Evolutionary conservation across 2,797 vertebrate genomes (phyloP).

Genomic region (Etheostoma nigrum): DNA sequence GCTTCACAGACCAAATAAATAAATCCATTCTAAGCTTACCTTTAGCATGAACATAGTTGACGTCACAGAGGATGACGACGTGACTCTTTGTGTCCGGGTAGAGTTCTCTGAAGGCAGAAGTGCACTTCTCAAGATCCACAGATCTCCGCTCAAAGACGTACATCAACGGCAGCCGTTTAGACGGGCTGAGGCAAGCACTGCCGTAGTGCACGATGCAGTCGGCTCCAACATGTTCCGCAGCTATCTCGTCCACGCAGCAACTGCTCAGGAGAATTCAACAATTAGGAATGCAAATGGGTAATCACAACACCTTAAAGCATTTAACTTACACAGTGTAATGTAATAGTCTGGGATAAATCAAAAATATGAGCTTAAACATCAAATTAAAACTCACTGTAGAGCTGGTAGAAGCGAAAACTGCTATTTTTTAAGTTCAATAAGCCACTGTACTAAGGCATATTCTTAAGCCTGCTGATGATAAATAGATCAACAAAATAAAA

Average conservation of each 20-base stretch:
- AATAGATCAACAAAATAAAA: not conserved
- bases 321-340: not conserved
- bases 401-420: not conserved
- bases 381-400: not conserved
- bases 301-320: too few species aligned
- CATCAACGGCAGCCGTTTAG: slow-evolving; percentile 86
- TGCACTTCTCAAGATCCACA: slow-evolving; percentile 84
- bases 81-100: slow-evolving; percentile 81
- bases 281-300: not conserved
- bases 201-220: slow-evolving; percentile 94
- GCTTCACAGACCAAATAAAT: too few species aligned
- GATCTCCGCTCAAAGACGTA: slow-evolving; percentile 82
- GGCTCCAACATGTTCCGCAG: slow-evolving; percentile 90
- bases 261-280: slow-evolving; percentile 73
- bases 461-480: not conserved
- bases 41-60: slow-evolving; percentile 85
- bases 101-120: slow-evolving; percentile 84
- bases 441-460: not conserved
- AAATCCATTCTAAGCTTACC: slow-evolving; percentile 58
- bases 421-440: not conserved
- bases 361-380: not conserved
- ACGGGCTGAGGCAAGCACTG: slow-evolving; percentile 92
- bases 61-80: slow-evolving; percentile 89
- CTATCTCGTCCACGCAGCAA: slow-evolving; percentile 96
- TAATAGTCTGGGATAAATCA: not conserved